Evolutionary conservation across 2,113 vertebrate species (phyloP).

Genomic region (Triplophysa tibetana): DNA sequence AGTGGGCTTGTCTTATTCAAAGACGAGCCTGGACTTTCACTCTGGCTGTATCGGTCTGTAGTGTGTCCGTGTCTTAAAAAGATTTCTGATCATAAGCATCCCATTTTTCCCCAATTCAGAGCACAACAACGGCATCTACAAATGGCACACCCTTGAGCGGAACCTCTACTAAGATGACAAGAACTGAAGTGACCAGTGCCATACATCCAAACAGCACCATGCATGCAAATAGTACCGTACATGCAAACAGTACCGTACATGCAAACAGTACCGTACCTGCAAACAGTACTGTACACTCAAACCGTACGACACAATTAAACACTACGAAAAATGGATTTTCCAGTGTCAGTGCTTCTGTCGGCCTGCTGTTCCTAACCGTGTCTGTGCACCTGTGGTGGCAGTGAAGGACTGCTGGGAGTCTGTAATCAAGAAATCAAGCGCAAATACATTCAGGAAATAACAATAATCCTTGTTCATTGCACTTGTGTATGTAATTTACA

Average conservation of each 20-base stretch:
- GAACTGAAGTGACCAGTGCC: no score
- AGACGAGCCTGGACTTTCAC: neutral
- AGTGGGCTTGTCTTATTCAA: neutral
- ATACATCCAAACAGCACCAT: no score
- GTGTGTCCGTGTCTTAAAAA: neutral
- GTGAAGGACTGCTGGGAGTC: neutral
- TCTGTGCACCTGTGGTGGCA: no score
- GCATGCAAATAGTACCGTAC: no score
- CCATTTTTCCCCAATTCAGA: neutral
- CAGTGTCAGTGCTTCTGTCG: neutral
- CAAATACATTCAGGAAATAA: neutral
- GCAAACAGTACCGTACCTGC: neutral
- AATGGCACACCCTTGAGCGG: no score
- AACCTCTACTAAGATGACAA: neutral
- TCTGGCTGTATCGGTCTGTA: neutral
- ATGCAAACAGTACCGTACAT: neutral
- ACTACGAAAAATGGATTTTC: neutral
- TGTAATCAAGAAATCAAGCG: no score
- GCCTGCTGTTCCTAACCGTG: neutral
- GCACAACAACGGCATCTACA: accelerated
- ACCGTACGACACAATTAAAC: neutral
- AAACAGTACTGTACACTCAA: neutral
- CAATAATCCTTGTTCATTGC: no score
- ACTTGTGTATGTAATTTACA: no score
- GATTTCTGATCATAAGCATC: neutral